Evolutionary conservation across 1,140 invertebrate genomes (phyloP).

Genomic region (Pteromalus puparum): DNA sequence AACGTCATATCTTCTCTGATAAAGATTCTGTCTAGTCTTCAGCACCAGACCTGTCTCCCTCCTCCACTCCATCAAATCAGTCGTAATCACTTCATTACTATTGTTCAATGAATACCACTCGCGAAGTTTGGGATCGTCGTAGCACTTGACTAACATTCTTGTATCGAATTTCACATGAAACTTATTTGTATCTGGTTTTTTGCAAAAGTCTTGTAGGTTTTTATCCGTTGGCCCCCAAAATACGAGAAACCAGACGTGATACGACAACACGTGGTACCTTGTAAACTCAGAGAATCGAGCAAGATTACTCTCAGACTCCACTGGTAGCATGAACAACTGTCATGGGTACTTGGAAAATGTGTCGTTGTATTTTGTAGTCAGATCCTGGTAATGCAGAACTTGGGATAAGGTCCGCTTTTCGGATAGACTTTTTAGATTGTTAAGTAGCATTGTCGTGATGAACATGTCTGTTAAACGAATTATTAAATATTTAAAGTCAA

Average conservation of each 20-base stretch:
- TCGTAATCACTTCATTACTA: conserved; percentile 26
- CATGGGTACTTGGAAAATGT: conserved; percentile 30
- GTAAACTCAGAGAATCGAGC: conserved; percentile 30
- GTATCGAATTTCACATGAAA: conserved; percentile 44
- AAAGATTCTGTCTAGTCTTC: conserved; percentile 33
- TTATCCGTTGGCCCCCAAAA: background rate
- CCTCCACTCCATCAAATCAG: conserved; percentile 56
- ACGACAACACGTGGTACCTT: conserved; percentile 30
- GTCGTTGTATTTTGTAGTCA: conserved; percentile 26
- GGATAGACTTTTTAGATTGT: conserved; percentile 3
- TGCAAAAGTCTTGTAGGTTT: conserved; percentile 6
- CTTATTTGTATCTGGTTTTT: background rate
- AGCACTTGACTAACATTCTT: conserved; percentile 39
- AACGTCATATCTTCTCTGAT: conserved; percentile 53
- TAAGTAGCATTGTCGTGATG: conserved; percentile 1
- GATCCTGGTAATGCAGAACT: background rate
- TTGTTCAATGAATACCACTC: conserved; percentile 45
- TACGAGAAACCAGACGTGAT: conserved; percentile 47
- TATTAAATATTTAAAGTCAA: background rate
- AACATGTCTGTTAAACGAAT: conserved; percentile 24
- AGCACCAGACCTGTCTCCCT: conserved; percentile 24
- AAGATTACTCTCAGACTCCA: conserved; percentile 21
- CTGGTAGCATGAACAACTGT: conserved; percentile 34
- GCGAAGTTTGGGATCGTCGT: background rate
- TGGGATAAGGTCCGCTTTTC: background rate